A percentile compares a stretch with the other conserved stretches of the same genome.
phyloP scores from a whole-genome alignment of 1,140 invertebrate species.

The Drosophila sulfurigaster region DNA sequence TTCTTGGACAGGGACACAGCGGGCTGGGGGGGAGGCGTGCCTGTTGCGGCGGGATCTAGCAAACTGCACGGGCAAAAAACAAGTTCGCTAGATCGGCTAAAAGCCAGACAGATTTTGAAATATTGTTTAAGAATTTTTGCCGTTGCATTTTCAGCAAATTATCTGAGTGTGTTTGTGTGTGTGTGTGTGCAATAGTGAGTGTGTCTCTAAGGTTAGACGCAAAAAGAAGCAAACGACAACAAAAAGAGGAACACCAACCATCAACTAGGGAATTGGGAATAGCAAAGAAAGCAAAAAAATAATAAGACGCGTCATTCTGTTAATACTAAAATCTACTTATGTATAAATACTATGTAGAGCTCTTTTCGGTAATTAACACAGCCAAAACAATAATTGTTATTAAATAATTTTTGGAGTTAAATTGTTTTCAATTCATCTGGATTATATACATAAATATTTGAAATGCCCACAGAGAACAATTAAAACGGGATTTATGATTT shows the following conservation, averaged over 20 bases:
- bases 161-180: conserved; percentile 9
- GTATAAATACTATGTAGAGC: background rate
- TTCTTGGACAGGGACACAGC: background rate
- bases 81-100: conserved; percentile 80
- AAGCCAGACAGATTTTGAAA: conserved; percentile 83
- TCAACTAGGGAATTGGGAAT: conserved; percentile 8
- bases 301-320: background rate
- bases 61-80: conserved; percentile 67
- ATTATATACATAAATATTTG: background rate
- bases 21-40: conserved; percentile 4
- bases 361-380: background rate
- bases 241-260: conserved; percentile 26
- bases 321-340: conserved; percentile 6
- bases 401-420: background rate
- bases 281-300: conserved; percentile 2
- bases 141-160: conserved; percentile 76
- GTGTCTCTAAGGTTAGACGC: conserved; percentile 65
- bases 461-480: background rate
- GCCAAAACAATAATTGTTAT: conserved; percentile 1
- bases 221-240: conserved; percentile 59
- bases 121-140: conserved; percentile 82
- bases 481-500: conserved; percentile 23
- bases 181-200: conserved; percentile 10
- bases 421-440: background rate
- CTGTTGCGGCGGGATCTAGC: conserved; percentile 23